Base-by-base conservation (phyloP, 2,888 invertebrate species). In the Eumacrocentrus americanus region DNA sequence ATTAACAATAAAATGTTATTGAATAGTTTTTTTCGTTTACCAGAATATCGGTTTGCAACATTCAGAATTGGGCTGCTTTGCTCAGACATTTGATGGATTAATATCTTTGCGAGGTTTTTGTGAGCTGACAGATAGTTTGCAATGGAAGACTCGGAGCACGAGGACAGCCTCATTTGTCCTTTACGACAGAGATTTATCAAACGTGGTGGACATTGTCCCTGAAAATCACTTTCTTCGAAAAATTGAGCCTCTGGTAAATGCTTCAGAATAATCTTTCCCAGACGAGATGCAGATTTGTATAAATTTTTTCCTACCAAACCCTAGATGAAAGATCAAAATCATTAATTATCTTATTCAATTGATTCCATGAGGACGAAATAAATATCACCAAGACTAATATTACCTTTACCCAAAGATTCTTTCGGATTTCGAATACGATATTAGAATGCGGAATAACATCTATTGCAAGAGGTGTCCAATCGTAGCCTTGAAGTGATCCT, bases 1-100 rank as follows among this genome's bases (percentile, higher is more conserved):
- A 34, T 53, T 20, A 14, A 4, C 2, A 20, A 20, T 3, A 44
- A 46, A 29, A 46, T 20, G 12, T 25, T 42, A 12, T 1, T n/a
- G 14, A 11, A 25, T 7, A 42, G 18, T 16, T 12, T 22, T 34
- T 23, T 23, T 20, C 6, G 35, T 40, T 60, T 66, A 77, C 78
- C 75, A 16, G 78, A 78, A 63, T 76, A 77, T 60, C 79, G 69
- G 61, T 79, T 79, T 5, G 72, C 71, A 22, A 64, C 66, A 22
- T 71, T 72, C n/a, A 78, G 67, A 60, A 77, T 70, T 0, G 76
- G 72, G 29, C 61, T 71, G 12, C 53, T 62, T n/a, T 73, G 60
- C 3, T 53, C 61, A 12, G 70, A 69, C 67, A 79, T 71, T 64
- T 79, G 75, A 52, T 72, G 71, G 5, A 70, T 66, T 9, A 77